Percentiles rank a stretch among this genome's conserved stretches.
These are phyloP conservation scores for Emydura subglobosa DNA, from an alignment of 2,113 vertebrate genomes.

Conservation along the genomic window DNA sequence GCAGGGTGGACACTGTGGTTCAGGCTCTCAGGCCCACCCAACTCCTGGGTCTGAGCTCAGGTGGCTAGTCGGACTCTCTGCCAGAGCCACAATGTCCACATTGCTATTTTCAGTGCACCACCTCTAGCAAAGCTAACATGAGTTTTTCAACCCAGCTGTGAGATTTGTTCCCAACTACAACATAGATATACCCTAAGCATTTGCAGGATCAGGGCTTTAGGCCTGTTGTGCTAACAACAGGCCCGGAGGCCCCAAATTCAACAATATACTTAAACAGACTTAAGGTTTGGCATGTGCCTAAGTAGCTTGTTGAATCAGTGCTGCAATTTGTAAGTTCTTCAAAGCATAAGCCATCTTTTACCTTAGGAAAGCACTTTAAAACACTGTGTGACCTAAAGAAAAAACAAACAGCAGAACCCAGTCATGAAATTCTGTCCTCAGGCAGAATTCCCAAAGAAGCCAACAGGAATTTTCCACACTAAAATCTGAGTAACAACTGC, in stretches of 20 bases:
- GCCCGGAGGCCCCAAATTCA: neutral
- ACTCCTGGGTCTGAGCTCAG: neutral
- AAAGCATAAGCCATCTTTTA: neutral
- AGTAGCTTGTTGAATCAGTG: neutral
- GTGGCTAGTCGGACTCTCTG: neutral
- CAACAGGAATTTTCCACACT: rapidly evolving
- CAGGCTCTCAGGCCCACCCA: neutral
- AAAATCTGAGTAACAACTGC: neutral
- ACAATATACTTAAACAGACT: neutral
- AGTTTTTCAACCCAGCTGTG: neutral
- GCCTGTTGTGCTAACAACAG: neutral
- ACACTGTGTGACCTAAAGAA: rapidly evolving
- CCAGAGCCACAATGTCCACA: neutral
- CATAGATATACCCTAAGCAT: neutral
- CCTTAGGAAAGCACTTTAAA: neutral
- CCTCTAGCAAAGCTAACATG: neutral
- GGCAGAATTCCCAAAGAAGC: neutral
- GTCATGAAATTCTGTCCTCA: neutral
- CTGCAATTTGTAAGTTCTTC: neutral
- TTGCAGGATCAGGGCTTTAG: neutral
- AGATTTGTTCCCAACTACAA: neutral
- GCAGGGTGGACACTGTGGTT: neutral
- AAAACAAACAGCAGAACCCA: neutral
- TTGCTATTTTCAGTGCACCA: neutral
- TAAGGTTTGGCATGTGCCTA: neutral